Evolutionary conservation across 2,797 vertebrate species (phyloP).

Genomic region (Tapera naevia): DNA sequence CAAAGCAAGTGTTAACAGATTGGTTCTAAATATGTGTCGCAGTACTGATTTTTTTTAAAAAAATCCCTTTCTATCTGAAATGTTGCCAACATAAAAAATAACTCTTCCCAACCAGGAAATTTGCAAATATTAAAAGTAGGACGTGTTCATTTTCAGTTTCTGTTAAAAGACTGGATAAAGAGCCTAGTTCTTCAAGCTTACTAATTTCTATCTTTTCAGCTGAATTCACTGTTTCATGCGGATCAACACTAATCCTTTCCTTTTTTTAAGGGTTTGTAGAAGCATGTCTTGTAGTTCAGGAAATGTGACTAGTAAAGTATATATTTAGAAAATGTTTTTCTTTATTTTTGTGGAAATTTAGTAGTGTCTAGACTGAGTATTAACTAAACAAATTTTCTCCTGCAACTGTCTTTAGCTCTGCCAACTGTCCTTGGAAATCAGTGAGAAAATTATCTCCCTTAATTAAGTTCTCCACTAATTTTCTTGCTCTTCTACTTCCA

Average conservation of each 20-base stretch:
- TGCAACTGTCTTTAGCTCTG: background rate
- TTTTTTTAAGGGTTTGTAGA: background rate
- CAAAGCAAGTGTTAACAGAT: background rate
- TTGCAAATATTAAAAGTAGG: background rate
- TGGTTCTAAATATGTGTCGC: background rate
- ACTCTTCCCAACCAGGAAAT: background rate
- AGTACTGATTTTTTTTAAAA: background rate
- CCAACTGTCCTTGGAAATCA: background rate
- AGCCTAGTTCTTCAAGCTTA: background rate
- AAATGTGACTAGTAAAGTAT: background rate
- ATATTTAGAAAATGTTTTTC: background rate
- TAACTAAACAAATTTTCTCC: background rate
- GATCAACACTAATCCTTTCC: background rate
- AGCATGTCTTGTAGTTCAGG: background rate
- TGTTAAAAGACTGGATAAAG: background rate
- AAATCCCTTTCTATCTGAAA: background rate
- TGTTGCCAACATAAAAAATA: background rate
- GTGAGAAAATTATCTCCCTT: background rate
- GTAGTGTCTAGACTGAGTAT: background rate
- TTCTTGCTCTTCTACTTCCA: background rate
- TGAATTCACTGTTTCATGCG: background rate
- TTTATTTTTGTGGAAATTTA: background rate
- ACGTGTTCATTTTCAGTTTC: constrained; percentile 26
- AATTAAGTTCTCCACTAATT: background rate
- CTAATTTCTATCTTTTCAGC: background rate